These are phyloP conservation scores for Coleophora deauratella DNA, from an alignment of 2,888 invertebrate genomes.

Conservation along the genomic window DNA sequence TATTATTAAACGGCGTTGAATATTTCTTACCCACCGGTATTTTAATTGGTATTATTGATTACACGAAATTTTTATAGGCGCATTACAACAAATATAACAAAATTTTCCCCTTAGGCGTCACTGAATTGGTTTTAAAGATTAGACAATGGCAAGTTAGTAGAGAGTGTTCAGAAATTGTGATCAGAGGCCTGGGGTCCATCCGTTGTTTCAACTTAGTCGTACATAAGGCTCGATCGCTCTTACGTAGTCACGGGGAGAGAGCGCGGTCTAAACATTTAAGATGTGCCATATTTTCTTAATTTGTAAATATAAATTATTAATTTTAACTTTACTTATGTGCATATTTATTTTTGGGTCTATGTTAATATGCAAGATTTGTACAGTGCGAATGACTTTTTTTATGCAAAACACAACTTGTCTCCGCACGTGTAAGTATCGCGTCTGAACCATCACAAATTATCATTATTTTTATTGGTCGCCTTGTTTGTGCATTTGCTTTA, in stretches of 20 bases:
- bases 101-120: background rate
- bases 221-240: constrained; percentile 42
- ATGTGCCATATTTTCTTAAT: constrained; percentile 73
- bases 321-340: constrained; percentile 57
- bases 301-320: constrained; percentile 69
- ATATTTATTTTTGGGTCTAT: constrained; percentile 64
- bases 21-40: constrained; percentile 71
- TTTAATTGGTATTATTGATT: constrained; percentile 67
- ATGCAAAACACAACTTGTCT: constrained; percentile 9
- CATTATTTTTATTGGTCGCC: constrained; percentile 53
- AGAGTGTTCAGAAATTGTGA: background rate
- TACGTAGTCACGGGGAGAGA: constrained; percentile 27
- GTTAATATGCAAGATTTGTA: too few species aligned
- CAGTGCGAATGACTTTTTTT: too few species aligned
- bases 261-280: constrained; percentile 60
- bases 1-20: constrained; percentile 47
- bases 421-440: constrained; percentile 39
- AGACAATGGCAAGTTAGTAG: background rate
- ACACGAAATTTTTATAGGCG: constrained; percentile 51
- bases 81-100: constrained; percentile 32
- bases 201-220: constrained; percentile 38
- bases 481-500: constrained; percentile 69
- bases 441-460: constrained; percentile 53
- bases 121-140: background rate
- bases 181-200: constrained; percentile 6